A percentile compares a stretch with the other conserved stretches of the same genome.
phyloP scores from a whole-genome alignment of 2,113 vertebrate species.

The Triplophysa dalaica region DNA sequence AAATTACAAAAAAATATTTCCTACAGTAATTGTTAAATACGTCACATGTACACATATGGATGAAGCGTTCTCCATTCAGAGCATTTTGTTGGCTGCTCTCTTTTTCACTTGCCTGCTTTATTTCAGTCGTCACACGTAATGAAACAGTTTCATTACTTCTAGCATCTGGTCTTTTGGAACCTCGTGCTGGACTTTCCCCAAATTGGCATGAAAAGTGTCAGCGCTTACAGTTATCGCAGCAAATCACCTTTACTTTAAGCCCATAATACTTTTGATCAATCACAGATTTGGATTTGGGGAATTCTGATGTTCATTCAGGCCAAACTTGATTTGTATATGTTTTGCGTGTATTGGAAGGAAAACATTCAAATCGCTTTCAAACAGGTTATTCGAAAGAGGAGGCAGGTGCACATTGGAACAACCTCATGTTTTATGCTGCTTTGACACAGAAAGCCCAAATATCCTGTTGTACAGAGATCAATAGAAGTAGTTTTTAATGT shows the following conservation, averaged over 20 bases:
- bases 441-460: conserved; percentile 56
- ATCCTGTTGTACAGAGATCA: conserved; percentile 66
- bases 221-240: conserved; percentile 45
- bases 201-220: conserved; percentile 58
- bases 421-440: conserved; percentile 30
- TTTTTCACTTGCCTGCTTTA: conserved; percentile 50
- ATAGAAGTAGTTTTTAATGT: conserved; percentile 63
- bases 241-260: conserved; percentile 41
- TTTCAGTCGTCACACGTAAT: conserved; percentile 58
- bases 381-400: not conserved
- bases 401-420: not conserved
- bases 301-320: not conserved
- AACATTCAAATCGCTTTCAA: not conserved
- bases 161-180: conserved; percentile 70
- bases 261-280: conserved; percentile 34
- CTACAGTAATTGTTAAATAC: not conserved
- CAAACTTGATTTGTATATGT: not conserved
- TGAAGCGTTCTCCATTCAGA: conserved; percentile 55
- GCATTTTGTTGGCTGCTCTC: conserved; percentile 59
- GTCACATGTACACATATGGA: conserved; percentile 63
- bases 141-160: conserved; percentile 58
- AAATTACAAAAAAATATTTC: not conserved
- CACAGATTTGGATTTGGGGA: conserved; percentile 18
- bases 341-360: not conserved
- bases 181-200: conserved; percentile 57